phyloP scores from a whole-genome alignment of 2,888 invertebrate genomes.

The Tipula unca region DNA sequence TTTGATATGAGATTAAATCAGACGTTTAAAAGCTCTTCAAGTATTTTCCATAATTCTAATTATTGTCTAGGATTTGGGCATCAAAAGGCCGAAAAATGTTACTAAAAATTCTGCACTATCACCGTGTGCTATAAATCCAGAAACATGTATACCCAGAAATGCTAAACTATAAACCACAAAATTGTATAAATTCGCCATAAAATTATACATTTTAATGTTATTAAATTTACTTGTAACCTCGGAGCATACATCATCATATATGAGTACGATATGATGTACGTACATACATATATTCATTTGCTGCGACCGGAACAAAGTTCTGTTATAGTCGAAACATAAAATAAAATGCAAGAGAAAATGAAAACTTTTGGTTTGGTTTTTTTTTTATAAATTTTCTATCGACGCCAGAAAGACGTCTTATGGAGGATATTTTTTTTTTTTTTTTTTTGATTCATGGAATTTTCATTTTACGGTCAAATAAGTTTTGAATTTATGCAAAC shows the following conservation, averaged over 20 bases:
- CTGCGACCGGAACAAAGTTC: background rate
- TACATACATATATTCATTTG: background rate
- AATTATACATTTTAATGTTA: background rate
- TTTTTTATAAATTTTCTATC: background rate
- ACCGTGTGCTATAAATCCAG: background rate
- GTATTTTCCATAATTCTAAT: no score
- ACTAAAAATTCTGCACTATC: background rate
- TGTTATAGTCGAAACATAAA: background rate
- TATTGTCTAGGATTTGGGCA: no score
- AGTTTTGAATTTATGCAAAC: background rate
- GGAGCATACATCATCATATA: background rate
- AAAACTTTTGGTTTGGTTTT: background rate
- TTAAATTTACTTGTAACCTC: background rate
- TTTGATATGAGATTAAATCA: no score
- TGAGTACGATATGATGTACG: background rate
- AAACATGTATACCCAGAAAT: background rate
- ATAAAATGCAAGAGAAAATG: background rate
- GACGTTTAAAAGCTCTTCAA: no score
- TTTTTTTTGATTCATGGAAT: background rate
- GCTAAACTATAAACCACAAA: background rate
- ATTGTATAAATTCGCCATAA: background rate
- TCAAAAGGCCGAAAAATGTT: background rate
- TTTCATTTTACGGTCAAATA: constrained; percentile 8
- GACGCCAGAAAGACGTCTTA: constrained; percentile 1
- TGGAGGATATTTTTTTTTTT: background rate